A percentile compares a stretch with the other conserved stretches of the same genome.
Conservation (phyloP, 2,888 invertebrate genomes). For the Lymantria monacha region DNA sequence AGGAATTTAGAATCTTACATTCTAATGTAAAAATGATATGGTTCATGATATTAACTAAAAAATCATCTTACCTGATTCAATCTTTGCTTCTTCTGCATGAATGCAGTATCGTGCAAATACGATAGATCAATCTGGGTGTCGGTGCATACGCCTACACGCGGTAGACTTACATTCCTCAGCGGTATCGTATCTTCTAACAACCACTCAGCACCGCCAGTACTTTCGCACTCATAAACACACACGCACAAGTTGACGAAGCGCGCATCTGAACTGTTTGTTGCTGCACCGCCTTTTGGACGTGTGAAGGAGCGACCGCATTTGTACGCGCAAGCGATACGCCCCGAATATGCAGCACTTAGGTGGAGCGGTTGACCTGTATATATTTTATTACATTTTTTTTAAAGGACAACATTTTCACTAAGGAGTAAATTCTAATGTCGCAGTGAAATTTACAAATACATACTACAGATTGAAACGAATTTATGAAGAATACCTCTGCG, state of each 20-base stretch:
- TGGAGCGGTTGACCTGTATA: constrained; percentile 90
- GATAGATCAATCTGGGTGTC: constrained; percentile 92
- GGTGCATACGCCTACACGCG: constrained; percentile 89
- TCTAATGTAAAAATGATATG: too few relatives aligned
- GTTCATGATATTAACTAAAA: too few relatives aligned
- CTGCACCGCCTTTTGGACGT: constrained; percentile 89
- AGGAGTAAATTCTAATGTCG: neutral
- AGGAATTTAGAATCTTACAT: too few relatives aligned
- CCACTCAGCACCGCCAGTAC: constrained; percentile 97
- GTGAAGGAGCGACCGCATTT: constrained; percentile 96
- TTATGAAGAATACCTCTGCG: too few relatives aligned
- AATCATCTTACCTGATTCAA: constrained; percentile 84
- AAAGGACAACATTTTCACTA: neutral
- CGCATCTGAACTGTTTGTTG: constrained; percentile 83
- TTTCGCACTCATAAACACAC: constrained; percentile 99
- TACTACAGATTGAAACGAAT: too few relatives aligned
- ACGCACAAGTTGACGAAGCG: constrained; percentile 95
- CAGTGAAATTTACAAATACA: too few relatives aligned
- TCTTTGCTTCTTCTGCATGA: constrained; percentile 91
- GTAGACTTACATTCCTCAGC: constrained; percentile 94
- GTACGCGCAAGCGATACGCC: constrained; percentile 98
- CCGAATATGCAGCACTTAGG: constrained; percentile 98
- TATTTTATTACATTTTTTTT: neutral
- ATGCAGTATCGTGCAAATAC: constrained; percentile 89
- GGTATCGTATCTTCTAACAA: constrained; percentile 97